Evolutionary conservation across 2,797 vertebrate species (phyloP), one percentile per base, ranked within the genome.

Genomic region (Trematomus bernacchii): DNA sequence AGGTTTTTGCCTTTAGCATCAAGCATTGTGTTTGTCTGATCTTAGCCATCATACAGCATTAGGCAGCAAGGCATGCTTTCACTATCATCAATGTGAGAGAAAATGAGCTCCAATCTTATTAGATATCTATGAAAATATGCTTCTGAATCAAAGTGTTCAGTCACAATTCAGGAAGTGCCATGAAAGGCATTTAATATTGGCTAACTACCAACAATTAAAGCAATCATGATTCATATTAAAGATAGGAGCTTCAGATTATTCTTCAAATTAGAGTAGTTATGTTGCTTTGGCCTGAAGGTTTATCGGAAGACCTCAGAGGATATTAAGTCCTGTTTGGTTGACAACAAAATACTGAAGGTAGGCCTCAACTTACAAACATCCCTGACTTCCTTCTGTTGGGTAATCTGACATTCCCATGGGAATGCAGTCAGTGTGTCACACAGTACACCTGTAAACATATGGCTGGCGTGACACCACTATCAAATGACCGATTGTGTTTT

Each of bases 401-500:
- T 74, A 79, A 79, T 85, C 50, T 27, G 42, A 64, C 63, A 27
- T 43, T 75, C 72, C 77, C 86, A 73, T n/a, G 30, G 71, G 68
- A 83, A 61, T 64, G 53, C 10, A 51, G 40, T 40, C 53, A 44
- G 46, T 23, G 58, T 78, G 65, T 79, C 19, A 69, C 43, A 53
- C 62, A 62, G 65, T 30, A 63, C 33, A 79, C 15, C 57, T 47
- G 66, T 47, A 61, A 85, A 84, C 78, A 74, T 80, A 47, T 47
- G 67, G 53, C 58, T 66, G 86, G 75, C 18, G 74, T 85, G 86
- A 62, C 84, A 1, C 58, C 23, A 4, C 71, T 79, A 65, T 87
- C 77, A 83, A 81, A 79, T 87, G 76, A 76, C 68, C 78, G 59
- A 82, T 51, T 89, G 80, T 83, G 72, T 40, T 44, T 59, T 27